Base-by-base conservation (phyloP, 2,113 vertebrate species). In the Porphyrio hochstetteri region DNA sequence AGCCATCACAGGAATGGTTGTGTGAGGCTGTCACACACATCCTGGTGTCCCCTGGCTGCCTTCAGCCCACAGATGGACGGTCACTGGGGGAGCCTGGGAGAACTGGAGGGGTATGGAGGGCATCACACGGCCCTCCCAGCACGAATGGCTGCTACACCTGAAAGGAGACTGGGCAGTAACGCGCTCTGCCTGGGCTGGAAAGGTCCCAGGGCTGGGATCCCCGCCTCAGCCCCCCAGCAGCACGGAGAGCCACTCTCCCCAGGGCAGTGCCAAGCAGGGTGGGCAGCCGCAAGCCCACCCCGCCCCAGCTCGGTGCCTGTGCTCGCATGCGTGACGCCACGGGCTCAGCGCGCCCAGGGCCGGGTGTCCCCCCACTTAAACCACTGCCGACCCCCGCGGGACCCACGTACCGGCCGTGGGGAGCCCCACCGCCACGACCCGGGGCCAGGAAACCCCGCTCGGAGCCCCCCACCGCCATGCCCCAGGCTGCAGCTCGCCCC, bases 181-280 rank as follows among this genome's bases (percentile, higher is more conserved):
- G 17, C 3, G 9, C 61, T 19, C 31, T 10, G 60, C 53, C 36
- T 19, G 1, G 60, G 71, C 36, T 53, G 48, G 16, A 11, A 35
- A 50, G 48, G 20, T 25, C 2, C 28, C 70, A 3, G 50, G 17
- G 31, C 35, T n/a, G 65, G n/a, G 59, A 50, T 5, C 28, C 69
- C 44, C 6, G 21, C 20, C 25, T 7, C 44, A 48, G 48, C 48
- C 25, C 33, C 9, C 4, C 1, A 17, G 44, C 60, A 64, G 70
- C 50, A 0, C 5, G 28, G 31, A 57, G 15, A 82, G 60, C 42
- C 2, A 3, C 50, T 18, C 9, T 21, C 1, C 13, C 16, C 9
- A 1, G 21, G 44, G n/a, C 80, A 50, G 42, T 5, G 1, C 52
- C 0, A 2, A 29, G 4, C 0, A 2, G 56, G 75, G 10, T 7